A percentile compares a stretch with the other conserved stretches of the same genome.
Conservation (phyloP, 2,888 invertebrate species). For the Fragum whitleyi region DNA sequence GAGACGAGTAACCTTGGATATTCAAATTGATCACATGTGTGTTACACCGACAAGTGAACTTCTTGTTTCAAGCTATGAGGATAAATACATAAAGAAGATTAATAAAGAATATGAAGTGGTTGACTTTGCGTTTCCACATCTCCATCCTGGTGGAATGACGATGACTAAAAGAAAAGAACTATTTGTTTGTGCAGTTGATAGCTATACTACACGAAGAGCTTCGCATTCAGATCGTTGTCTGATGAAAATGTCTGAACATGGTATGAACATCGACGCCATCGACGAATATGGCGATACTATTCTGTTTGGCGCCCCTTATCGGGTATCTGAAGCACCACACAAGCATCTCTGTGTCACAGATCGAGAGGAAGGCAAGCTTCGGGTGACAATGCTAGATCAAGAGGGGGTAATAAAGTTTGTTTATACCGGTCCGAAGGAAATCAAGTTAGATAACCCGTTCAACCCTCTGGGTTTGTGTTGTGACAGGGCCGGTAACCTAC, state of each 20-base stretch:
- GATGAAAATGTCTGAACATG: conserved; percentile 66
- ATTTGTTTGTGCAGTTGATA: conserved; percentile 70
- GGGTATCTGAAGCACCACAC: conserved; percentile 65
- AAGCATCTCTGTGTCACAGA: conserved; percentile 67
- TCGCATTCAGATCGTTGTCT: conserved; percentile 63
- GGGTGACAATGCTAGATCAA: conserved; percentile 62
- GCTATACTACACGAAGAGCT: conserved; percentile 68
- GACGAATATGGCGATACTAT: conserved; percentile 67
- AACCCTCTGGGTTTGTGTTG: conserved; percentile 70
- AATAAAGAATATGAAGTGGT: conserved; percentile 64
- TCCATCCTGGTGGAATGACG: conserved; percentile 70
- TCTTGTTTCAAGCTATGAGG: conserved; percentile 71
- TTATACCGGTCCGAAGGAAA: conserved; percentile 64
- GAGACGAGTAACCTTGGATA: conserved; percentile 62
- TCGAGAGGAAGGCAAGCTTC: conserved; percentile 68
- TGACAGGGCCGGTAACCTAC: conserved; percentile 62
- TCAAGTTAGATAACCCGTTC: conserved; percentile 64
- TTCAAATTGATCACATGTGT: conserved; percentile 71
- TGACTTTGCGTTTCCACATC: conserved; percentile 67
- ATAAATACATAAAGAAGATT: conserved; percentile 70
- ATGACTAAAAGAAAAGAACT: conserved; percentile 69
- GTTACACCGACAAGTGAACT: conserved; percentile 62
- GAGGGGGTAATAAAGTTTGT: conserved; percentile 64
- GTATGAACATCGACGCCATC: conserved; percentile 67
- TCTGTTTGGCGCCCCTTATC: conserved; percentile 70